A percentile compares a stretch with the other conserved stretches of the same genome.
These are phyloP conservation scores for Eledona agricola DNA, from an alignment of 2,888 invertebrate species.

Conservation along the genomic window DNA sequence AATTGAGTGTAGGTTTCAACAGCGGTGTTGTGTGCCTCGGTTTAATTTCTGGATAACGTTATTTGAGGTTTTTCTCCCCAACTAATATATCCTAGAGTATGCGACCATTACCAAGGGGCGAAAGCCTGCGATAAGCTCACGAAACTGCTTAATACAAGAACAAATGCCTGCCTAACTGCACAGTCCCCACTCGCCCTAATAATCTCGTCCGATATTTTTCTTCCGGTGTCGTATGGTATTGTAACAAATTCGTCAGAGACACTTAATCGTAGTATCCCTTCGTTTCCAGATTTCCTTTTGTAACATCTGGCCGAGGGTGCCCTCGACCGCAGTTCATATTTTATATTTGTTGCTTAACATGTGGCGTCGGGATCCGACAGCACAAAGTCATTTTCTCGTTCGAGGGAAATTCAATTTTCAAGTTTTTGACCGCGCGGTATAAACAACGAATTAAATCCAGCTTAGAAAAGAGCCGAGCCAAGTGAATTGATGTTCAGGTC, in stretches of 20 bases:
- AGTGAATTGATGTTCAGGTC: conserved; percentile 15
- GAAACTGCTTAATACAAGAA: conserved; percentile 46
- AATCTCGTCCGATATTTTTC: conserved; percentile 18
- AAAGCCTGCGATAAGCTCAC: conserved; percentile 43
- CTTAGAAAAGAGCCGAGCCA: no score
- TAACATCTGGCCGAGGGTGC: conserved; percentile 36
- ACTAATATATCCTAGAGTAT: conserved; percentile 27
- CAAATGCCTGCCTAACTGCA: conserved; percentile 41
- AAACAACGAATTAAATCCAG: no score
- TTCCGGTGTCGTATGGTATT: conserved; percentile 14
- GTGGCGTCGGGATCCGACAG: conserved; percentile 20
- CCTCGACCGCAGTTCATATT: conserved; percentile 35
- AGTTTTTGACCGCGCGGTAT: no score
- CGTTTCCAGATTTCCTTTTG: conserved; percentile 27
- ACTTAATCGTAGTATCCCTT: conserved; percentile 12
- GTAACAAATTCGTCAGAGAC: conserved; percentile 27
- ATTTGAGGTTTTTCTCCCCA: conserved; percentile 31
- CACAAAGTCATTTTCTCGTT: conserved; percentile 28
- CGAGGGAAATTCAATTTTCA: neutral
- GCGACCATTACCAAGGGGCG: conserved; percentile 35
- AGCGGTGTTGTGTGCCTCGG: conserved; percentile 1
- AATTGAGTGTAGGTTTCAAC: no score
- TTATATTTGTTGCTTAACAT: conserved; percentile 35
- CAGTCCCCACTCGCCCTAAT: conserved; percentile 15
- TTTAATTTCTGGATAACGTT: conserved; percentile 30